Evolutionary conservation across 2,888 invertebrate genomes (phyloP), one percentile per base, ranked within the genome.

Genomic region (Callimorpha dominula): DNA sequence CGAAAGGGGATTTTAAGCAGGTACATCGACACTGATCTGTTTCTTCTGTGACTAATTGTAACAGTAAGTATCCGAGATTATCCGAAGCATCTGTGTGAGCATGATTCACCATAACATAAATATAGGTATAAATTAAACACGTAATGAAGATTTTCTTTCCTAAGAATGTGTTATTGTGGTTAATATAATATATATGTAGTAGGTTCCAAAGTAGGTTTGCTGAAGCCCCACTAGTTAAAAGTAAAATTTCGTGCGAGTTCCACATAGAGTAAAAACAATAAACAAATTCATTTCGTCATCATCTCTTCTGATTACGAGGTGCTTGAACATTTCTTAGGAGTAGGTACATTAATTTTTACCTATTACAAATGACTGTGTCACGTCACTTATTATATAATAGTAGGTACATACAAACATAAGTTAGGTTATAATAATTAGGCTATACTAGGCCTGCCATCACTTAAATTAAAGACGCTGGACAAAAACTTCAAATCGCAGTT

Each of bases 181-280:
- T 76, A 78, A 81, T 75, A 70, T 66, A 69, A 12, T 31, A 17
- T 43, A 46, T 31, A 31, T 31, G 31, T 57, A 8, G 49, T 68
- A 60, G 60, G 68, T 76, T 70, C 69, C 76, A 78, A 76, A 79
- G n/a, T 67, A 79, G 81, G 79, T 79, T 77, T 68, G 72, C 78
- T 57, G 20, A 57, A 57, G 1, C 31, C 31, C 31, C 31, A 20
- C 20, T 73, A 72, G 70, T 82, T 82, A 76, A 81, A 74, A 81
- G 75, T 83, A 84, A 84, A 83, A 78, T 79, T 65, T 31, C 69
- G 72, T 66, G 62, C 9, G 20, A 72, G 62, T 84, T 84, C 83
- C 72, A 76, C 75, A 81, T 81, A 82, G 68, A 74, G 72, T 77
- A 77, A 78, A 76, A 76, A 76, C 65, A 81, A 83, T 79, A 78